A percentile compares a stretch with the other conserved stretches of the same genome.
Evolutionary conservation across 2,797 vertebrate species (phyloP).

Genomic region (Podargus strigoides): DNA sequence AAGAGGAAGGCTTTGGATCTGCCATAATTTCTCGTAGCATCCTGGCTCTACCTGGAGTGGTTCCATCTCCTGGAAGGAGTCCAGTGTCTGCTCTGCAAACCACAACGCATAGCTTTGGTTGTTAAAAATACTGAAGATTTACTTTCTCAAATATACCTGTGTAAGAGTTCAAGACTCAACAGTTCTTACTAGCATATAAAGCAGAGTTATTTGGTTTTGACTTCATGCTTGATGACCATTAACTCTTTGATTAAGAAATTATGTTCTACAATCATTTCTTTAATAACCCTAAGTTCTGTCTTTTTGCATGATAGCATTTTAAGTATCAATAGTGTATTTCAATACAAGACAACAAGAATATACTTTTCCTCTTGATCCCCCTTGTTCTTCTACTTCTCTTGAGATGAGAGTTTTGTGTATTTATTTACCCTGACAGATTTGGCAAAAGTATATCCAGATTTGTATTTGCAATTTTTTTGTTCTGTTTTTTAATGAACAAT

Average conservation of each 20-base stretch:
- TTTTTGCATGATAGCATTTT: not conserved
- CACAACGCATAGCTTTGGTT: not conserved
- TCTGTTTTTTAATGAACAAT: not conserved
- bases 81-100: not conserved
- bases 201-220: not conserved
- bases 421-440: not conserved
- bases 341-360: not conserved
- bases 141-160: not conserved
- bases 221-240: not conserved
- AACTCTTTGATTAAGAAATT: not conserved
- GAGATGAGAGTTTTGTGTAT: not conserved
- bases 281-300: not conserved
- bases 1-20: not conserved
- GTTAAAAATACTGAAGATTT: not conserved
- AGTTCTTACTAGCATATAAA: not conserved
- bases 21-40: not conserved
- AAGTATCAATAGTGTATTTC: not conserved
- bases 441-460: not conserved
- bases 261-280: not conserved
- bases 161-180: not conserved
- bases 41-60: not conserved
- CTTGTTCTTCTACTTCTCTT: not conserved
- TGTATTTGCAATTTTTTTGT: not conserved
- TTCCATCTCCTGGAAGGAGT: conserved; percentile 8
- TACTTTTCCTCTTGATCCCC: not conserved